Evolutionary conservation across 2,113 vertebrate species (phyloP).

Genomic region (Neogobius melanostomus): DNA sequence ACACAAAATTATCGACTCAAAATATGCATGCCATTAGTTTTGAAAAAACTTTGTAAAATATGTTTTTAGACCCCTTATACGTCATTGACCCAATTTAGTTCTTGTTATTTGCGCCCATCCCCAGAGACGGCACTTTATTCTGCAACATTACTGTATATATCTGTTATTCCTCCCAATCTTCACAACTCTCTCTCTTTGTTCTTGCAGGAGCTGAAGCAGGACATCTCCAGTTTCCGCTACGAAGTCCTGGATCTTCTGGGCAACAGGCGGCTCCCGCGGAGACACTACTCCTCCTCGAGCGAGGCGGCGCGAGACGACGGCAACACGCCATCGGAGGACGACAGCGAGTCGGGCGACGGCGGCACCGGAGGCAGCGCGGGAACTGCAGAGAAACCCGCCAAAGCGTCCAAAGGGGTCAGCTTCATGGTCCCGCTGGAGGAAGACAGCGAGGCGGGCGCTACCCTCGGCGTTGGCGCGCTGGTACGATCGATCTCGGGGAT

Average conservation of each 20-base stretch:
- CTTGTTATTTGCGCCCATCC: no score
- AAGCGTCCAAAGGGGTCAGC: slow-evolving; percentile 62
- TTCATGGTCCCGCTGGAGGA: slow-evolving; percentile 67
- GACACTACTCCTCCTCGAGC: slow-evolving; percentile 90
- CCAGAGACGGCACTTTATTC: no score
- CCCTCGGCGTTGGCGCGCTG: slow-evolving; percentile 82
- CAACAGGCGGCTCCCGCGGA: slow-evolving; percentile 88
- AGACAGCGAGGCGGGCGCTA: slow-evolving; percentile 76
- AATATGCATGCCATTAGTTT: no score
- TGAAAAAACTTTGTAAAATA: no score
- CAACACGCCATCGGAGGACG: slow-evolving; percentile 60
- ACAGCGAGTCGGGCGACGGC: slow-evolving; percentile 78
- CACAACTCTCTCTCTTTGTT: not conserved
- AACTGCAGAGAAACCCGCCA: slow-evolving; percentile 9
- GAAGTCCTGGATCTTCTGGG: slow-evolving; percentile 95
- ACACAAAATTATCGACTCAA: no score
- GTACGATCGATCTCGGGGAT: slow-evolving; percentile 87
- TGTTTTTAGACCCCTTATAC: no score
- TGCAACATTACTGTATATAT: no score
- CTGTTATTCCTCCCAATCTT: no score
- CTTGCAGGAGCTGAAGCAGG: slow-evolving; percentile 92
- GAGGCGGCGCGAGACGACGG: slow-evolving; percentile 85
- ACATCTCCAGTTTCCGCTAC: slow-evolving; percentile 98
- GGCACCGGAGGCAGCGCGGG: slow-evolving; percentile 13
- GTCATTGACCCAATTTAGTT: no score